A percentile compares a stretch with the other conserved stretches of the same genome.
These are phyloP conservation scores for Phocoena phocoena DNA, from an alignment of 2,113 vertebrate genomes.

Conservation along the genomic window DNA sequence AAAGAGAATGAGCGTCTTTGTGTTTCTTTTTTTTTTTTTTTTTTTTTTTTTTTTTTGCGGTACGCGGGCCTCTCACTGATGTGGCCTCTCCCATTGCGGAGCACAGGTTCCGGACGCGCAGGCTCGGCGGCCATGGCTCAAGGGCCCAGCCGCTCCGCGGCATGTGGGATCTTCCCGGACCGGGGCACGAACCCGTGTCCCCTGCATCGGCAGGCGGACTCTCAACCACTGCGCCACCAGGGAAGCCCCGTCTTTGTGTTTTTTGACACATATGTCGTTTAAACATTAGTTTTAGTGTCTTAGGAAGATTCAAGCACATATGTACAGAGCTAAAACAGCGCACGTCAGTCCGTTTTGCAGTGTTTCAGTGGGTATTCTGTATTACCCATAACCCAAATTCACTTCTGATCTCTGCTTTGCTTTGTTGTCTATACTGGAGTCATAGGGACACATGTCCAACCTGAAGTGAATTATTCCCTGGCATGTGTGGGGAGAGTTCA, in stretches of 20 bases:
- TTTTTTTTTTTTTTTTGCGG: too few species aligned
- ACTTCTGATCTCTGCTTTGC: neutral
- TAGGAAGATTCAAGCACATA: neutral
- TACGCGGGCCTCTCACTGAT: too few species aligned
- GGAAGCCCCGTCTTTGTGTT: neutral
- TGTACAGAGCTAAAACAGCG: neutral
- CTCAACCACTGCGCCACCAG: too few species aligned
- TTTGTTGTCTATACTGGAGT: neutral
- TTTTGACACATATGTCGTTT: neutral
- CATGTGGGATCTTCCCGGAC: too few species aligned
- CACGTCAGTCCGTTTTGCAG: neutral
- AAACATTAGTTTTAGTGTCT: neutral
- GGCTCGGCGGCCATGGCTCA: too few species aligned
- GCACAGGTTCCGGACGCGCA: too few species aligned
- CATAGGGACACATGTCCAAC: neutral
- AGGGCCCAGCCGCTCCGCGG: too few species aligned
- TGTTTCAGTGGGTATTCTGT: neutral
- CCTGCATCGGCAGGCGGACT: too few species aligned
- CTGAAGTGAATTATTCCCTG: constrained; percentile 14
- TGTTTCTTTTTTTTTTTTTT: neutral
- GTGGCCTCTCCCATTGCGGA: too few species aligned
- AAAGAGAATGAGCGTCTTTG: neutral
- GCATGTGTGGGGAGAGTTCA: neutral
- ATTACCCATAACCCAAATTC: neutral
- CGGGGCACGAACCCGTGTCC: too few species aligned